Percentiles rank a stretch among this genome's conserved stretches.
These are phyloP conservation scores for Oceanites oceanicus DNA, from an alignment of 2,113 vertebrate species.

Conservation along the genomic window DNA sequence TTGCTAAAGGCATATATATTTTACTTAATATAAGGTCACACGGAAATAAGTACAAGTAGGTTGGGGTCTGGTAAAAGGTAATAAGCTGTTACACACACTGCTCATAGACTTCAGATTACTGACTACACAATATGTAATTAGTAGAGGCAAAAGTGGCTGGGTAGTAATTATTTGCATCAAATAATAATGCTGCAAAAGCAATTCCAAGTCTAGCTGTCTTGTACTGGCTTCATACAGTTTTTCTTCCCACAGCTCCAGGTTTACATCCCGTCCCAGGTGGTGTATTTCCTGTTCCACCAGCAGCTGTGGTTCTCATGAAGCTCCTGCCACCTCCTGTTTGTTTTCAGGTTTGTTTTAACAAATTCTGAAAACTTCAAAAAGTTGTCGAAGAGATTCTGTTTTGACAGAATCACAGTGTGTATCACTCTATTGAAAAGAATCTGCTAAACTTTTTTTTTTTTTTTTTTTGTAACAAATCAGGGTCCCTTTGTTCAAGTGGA, in stretches of 20 bases:
- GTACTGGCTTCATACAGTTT: neutral
- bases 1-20: neutral
- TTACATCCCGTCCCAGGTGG: conserved; percentile 96
- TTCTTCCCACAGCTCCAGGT: conserved; percentile 84
- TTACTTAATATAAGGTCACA: neutral
- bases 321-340: conserved; percentile 93
- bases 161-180: neutral
- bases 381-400: neutral
- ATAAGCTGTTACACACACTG: neutral
- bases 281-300: conserved; percentile 95
- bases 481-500: conserved; percentile 99
- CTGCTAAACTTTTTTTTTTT: neutral
- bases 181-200: neutral
- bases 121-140: neutral
- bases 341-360: conserved; percentile 85
- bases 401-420: neutral
- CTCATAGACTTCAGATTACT: neutral
- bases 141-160: neutral
- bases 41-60: neutral
- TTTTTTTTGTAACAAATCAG: conserved; percentile 63
- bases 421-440: neutral
- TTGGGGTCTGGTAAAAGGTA: neutral
- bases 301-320: conserved; percentile 96
- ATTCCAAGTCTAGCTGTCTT: neutral
- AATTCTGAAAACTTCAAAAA: neutral